These are phyloP conservation scores for Melanotaenia pygmaea DNA, from an alignment of 2,797 vertebrate genomes.

Conservation along the genomic window DNA sequence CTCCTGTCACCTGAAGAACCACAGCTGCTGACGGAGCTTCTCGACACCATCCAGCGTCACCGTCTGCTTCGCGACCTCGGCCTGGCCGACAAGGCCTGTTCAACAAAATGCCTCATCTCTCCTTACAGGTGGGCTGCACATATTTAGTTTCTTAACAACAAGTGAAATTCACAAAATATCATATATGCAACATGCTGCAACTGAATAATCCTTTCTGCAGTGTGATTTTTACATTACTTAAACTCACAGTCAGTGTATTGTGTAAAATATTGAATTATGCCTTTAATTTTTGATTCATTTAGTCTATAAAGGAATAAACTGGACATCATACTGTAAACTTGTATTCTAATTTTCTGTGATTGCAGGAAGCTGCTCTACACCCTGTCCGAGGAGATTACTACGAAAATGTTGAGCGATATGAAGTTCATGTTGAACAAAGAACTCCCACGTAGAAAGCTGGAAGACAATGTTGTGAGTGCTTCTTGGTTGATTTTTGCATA, in stretches of 20 bases:
- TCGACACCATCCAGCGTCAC: slow-evolving; percentile 46
- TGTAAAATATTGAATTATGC: too few species aligned
- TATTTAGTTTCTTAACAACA: not conserved
- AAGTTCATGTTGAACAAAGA: slow-evolving; percentile 75
- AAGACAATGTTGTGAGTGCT: slow-evolving; percentile 74
- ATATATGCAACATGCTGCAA: too few species aligned
- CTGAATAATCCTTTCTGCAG: too few species aligned
- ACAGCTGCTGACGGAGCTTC: slow-evolving; percentile 75
- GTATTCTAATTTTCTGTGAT: not conserved
- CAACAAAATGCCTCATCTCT: slow-evolving; percentile 41
- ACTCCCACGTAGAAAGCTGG: slow-evolving; percentile 66
- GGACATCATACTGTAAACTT: not conserved
- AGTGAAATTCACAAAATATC: not conserved
- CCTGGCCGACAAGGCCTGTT: not conserved
- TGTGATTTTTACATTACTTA: too few species aligned
- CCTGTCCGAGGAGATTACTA: slow-evolving; percentile 82
- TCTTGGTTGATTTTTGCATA: not conserved
- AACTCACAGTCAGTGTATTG: too few species aligned
- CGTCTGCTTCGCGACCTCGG: slow-evolving; percentile 39
- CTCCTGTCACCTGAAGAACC: slow-evolving; percentile 53
- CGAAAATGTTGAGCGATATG: slow-evolving; percentile 58
- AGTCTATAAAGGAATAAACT: not conserved
- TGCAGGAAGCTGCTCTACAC: slow-evolving; percentile 87
- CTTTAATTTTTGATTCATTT: not conserved
- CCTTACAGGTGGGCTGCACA: slow-evolving; percentile 70